These are phyloP conservation scores for Drymonia ruficornis DNA, from an alignment of 2,888 invertebrate species.

Conservation along the genomic window DNA sequence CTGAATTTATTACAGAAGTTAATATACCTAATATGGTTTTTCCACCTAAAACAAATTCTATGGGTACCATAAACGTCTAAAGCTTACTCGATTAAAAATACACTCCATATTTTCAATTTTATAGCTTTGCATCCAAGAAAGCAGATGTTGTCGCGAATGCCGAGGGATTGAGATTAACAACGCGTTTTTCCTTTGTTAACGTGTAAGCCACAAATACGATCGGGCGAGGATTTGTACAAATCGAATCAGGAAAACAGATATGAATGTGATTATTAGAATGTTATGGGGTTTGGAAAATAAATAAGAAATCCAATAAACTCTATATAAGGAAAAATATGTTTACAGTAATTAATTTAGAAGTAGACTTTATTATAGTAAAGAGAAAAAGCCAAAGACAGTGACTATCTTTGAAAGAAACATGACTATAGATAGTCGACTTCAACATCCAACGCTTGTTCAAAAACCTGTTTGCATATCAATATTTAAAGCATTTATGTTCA, in stretches of 20 bases:
- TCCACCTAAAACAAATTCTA: no score
- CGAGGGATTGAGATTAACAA: slow-evolving; percentile 46
- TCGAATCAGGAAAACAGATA: slow-evolving; percentile 24
- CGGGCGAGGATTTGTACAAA: slow-evolving; percentile 24
- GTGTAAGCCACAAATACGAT: slow-evolving; percentile 23
- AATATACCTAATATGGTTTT: no score
- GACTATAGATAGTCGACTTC: no score
- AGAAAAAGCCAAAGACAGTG: no score
- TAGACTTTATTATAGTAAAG: no score
- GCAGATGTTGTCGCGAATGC: slow-evolving; percentile 32
- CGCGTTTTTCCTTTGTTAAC: slow-evolving; percentile 40
- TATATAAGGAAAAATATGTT: no score
- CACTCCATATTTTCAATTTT: slow-evolving; percentile 35
- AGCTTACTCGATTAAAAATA: slow-evolving; percentile 19
- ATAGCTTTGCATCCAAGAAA: slow-evolving; percentile 24
- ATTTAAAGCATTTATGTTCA: slow-evolving; percentile 56
- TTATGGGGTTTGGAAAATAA: slow-evolving; percentile 17
- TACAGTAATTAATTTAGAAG: no score
- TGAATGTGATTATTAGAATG: slow-evolving; percentile 31
- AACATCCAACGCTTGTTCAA: neutral
- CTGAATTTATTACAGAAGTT: neutral
- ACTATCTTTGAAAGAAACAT: neutral
- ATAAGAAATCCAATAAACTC: slow-evolving; percentile 6
- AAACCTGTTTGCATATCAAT: slow-evolving; percentile 63
- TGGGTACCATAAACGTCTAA: no score